Base-by-base conservation (phyloP, 2,797 vertebrate species). In the Helostoma temminkii region DNA sequence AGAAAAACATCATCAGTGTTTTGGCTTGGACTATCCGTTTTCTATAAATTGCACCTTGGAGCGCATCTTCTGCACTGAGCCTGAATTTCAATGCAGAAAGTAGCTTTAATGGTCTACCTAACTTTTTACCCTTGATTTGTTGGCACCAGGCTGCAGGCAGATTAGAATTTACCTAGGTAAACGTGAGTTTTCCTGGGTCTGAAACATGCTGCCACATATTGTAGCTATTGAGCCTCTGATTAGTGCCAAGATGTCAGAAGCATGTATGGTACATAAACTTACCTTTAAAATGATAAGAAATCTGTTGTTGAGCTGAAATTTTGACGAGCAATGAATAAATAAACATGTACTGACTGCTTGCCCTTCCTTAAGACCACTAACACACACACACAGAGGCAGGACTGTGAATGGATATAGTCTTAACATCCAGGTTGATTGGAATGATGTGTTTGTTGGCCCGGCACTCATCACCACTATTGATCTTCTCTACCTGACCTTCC, bases 371-470 rank as follows among this genome's bases (percentile, higher is more conserved):
- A 72, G 28, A 75, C 64, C 63, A 41, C 50, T 46, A 16, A 43
- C 55, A 76, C 42, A 71, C 26, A 53, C 45, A 57, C 61, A 61
- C 43, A 54, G 22, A 49, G 71, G 52, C 30, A 54, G 56, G 39
- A 36, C n/a, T 56, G 49, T 55, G 32, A 60, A n/a, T 58, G 42
- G 45, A 37, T 39, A 32, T 2, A 8, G 55, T 72, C 49, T 76
- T 34, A 3, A 46, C 60, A 54, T 81, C 56, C 66, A 24, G 41
- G 54, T 64, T 85, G 83, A 90, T 91, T 84, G 85, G 49, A 68
- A 79, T 82, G 81, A 90, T 90, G 89, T 84, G 88, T 86, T 84
- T 83, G 65, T 72, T 88, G 80, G 85, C 84, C 68, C 42, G 39
- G 55, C 67, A 82, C 60, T 74, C 88, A 76, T 86, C 82, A 54